Conservation (phyloP, 2,888 invertebrate species). For the Augochlorella aurata region DNA sequence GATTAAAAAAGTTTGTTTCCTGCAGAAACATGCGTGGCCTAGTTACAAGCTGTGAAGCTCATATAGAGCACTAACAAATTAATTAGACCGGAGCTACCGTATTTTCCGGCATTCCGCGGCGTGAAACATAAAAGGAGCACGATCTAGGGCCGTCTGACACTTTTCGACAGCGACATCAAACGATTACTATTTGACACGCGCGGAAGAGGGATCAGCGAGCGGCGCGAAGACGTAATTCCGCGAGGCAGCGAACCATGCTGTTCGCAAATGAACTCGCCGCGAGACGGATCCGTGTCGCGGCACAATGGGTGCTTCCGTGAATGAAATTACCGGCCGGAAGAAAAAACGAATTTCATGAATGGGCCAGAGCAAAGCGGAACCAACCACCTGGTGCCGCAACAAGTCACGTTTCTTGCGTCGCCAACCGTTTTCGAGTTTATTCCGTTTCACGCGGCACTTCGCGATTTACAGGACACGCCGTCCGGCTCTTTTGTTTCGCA, state of each 20-base stretch:
- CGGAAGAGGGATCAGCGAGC: conserved; percentile 32
- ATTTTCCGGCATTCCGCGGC: too few relatives aligned
- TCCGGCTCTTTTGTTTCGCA: too few relatives aligned
- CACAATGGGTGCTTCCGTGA: conserved; percentile 34
- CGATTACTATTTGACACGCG: conserved; percentile 20
- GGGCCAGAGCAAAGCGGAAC: conserved; percentile 24
- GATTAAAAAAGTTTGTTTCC: too few relatives aligned
- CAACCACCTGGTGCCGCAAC: conserved; percentile 22
- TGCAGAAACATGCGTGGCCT: too few relatives aligned
- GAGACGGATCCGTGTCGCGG: conserved; percentile 29
- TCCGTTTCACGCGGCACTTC: background rate
- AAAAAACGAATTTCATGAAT: conserved; percentile 31
- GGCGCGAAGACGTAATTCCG: conserved; percentile 56
- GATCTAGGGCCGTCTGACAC: too few relatives aligned
- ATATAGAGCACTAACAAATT: too few relatives aligned
- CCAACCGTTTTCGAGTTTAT: background rate
- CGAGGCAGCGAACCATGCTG: conserved; percentile 62
- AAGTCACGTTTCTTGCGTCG: background rate
- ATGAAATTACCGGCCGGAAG: conserved; percentile 14
- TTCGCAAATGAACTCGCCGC: conserved; percentile 22
- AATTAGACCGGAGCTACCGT: too few relatives aligned
- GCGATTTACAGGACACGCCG: background rate
- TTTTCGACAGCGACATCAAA: background rate
- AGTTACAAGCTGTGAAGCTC: too few relatives aligned
- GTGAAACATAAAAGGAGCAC: too few relatives aligned